phyloP scores from a whole-genome alignment of 2,888 invertebrate species.

The Girardia tigrina region DNA sequence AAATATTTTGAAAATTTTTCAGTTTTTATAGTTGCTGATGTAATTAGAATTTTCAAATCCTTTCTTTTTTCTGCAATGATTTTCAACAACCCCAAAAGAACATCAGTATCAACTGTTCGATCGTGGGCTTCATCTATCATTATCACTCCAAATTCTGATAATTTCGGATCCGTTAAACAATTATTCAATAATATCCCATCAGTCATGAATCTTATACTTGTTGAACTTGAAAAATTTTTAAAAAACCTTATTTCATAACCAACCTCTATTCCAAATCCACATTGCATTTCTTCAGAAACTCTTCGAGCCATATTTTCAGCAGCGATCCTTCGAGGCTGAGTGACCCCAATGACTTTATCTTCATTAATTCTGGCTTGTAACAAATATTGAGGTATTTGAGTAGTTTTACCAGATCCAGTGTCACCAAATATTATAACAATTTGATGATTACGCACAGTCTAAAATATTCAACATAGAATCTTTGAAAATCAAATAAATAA shows the following conservation, averaged over 20 bases:
- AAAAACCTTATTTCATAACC: constrained; percentile 44
- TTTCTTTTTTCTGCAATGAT: constrained; percentile 52
- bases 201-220: constrained; percentile 45
- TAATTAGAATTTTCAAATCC: constrained; percentile 67
- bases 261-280: constrained; percentile 42
- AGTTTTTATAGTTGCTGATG: constrained; percentile 98
- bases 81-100: constrained; percentile 48
- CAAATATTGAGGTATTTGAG: constrained; percentile 3
- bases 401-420: constrained; percentile 1
- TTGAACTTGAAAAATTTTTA: constrained; percentile 38
- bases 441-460: background rate
- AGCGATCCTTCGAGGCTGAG: background rate
- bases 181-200: constrained; percentile 48
- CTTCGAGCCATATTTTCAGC: background rate
- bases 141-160: constrained; percentile 38
- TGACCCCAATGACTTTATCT: background rate
- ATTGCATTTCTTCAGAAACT: constrained; percentile 41
- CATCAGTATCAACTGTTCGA: constrained; percentile 47
- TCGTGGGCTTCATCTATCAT: constrained; percentile 49
- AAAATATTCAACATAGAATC: too few relatives aligned
- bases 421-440: background rate
- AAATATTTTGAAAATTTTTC: constrained; percentile 91
- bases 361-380: background rate
- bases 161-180: constrained; percentile 41
- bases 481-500: too few relatives aligned